A percentile compares a stretch with the other conserved stretches of the same genome.
These are phyloP conservation scores for Pyxicephalus adspersus DNA, from an alignment of 2,113 vertebrate genomes.

Conservation along the genomic window DNA sequence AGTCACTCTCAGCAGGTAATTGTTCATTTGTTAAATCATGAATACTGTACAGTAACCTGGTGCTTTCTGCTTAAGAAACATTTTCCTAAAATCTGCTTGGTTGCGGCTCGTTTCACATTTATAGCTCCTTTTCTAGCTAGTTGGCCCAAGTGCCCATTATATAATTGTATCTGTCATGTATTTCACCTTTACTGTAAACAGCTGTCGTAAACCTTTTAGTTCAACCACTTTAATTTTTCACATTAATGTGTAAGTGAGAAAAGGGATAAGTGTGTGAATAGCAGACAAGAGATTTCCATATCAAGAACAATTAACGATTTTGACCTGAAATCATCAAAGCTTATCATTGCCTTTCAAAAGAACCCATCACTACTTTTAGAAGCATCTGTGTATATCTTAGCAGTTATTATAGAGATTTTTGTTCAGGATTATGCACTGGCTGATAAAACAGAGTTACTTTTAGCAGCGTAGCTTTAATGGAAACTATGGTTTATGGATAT, in stretches of 20 bases:
- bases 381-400: background rate
- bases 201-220: slow-evolving; percentile 3
- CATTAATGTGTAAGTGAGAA: slow-evolving; percentile 28
- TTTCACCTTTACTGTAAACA: slow-evolving; percentile 28
- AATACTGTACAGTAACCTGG: background rate
- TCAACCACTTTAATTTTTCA: slow-evolving; percentile 3
- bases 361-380: background rate
- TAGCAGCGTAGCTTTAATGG: no score
- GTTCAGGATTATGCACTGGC: background rate
- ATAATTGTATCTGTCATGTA: slow-evolving; percentile 35
- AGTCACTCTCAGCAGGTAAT: background rate
- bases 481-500: no score
- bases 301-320: slow-evolving; percentile 31
- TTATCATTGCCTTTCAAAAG: background rate
- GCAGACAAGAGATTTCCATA: slow-evolving; percentile 27
- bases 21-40: background rate
- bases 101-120: background rate
- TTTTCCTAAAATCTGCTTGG: background rate
- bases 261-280: background rate
- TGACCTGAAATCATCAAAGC: slow-evolving; percentile 36
- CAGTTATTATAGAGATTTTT: background rate
- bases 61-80: slow-evolving; percentile 18
- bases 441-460: no score
- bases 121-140: background rate
- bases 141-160: background rate